Conservation (phyloP, 30 jellyfish, hydroid and myxozoan genomes). For the Rhopilema esculentum region DNA sequence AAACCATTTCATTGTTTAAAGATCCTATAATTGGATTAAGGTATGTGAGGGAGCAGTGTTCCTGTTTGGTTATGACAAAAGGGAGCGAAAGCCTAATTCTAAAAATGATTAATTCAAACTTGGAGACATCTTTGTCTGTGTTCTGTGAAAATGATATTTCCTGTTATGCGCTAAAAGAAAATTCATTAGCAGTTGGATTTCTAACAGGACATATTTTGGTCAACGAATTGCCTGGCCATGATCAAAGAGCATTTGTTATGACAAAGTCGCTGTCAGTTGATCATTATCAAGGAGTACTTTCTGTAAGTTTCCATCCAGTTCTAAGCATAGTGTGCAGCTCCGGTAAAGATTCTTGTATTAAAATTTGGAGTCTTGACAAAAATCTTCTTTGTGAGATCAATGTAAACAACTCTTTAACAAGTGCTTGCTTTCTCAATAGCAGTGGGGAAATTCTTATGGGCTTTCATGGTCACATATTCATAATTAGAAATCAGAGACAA, state of each 20-base stretch:
- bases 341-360: slow-evolving; percentile 56
- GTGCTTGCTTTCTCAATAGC: slow-evolving; percentile 70
- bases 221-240: slow-evolving; percentile 5
- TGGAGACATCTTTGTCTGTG: slow-evolving; percentile 13
- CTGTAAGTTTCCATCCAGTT: slow-evolving; percentile 53
- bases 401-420: slow-evolving; percentile 40
- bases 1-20: slow-evolving; percentile 37
- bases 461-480: slow-evolving; percentile 50
- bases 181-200: slow-evolving; percentile 64
- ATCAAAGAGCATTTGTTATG: neutral
- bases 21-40: slow-evolving; percentile 50
- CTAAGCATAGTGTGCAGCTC: slow-evolving; percentile 42
- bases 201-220: slow-evolving; percentile 47
- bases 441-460: slow-evolving; percentile 67
- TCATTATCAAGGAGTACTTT: slow-evolving; percentile 39
- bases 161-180: slow-evolving; percentile 4
- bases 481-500: slow-evolving; percentile 26
- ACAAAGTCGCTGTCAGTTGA: slow-evolving; percentile 8
- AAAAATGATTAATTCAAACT: slow-evolving; percentile 15
- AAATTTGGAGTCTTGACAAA: slow-evolving; percentile 69
- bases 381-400: slow-evolving; percentile 61
- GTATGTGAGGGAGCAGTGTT: slow-evolving; percentile 1
- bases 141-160: slow-evolving; percentile 56
- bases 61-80: slow-evolving; percentile 17
- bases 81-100: slow-evolving; percentile 35